Evolutionary conservation across 2,113 vertebrate species (phyloP), one percentile per base, ranked within the genome.

Genomic region (Ursus arctos): DNA sequence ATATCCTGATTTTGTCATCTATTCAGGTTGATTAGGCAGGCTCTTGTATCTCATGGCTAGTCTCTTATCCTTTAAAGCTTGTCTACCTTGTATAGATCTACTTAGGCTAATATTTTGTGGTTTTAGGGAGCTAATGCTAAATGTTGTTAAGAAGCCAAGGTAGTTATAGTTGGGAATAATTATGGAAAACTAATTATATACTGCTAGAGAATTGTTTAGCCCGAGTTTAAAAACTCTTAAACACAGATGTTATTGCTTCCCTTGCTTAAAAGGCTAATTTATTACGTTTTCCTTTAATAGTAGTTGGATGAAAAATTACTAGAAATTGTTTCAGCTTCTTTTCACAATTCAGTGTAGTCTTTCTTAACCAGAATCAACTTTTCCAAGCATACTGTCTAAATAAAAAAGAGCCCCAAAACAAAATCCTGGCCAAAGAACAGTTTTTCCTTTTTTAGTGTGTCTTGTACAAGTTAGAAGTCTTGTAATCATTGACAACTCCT

Each of bases 261-360:
- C 14, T 88, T 51, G 24, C 86, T 89, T 92, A 76, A 80, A 95
- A 93, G 7, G 12, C 43, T 89, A 65, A 77, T 59, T 76, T 88
- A 31, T 91, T 79, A 47, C 79, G 7, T 96, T 92, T 77, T 77
- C 19, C 61, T 93, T 67, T 96, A 85, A 80, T 8, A 77, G 47
- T 82, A 67, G 31, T 22, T 92, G 8, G 15, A 61, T 95, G 19
- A 87, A 94, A 95, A 97, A 74, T 91, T 92, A 92, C 43, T 96
- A 59, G 57, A 6, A 94, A 65, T 88, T 90, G 15, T 96, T 69
- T 95, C 88, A 93, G 7, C 24, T 40, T 86, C 36, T 67, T 0
- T 94, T 93, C 55, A 63, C 2, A 90, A 36, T 84, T 91, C n/a
- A 84, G 3, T 55, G 7, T 72, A 71, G 57, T 95, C 33, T 96